Base-by-base conservation (phyloP, 2,888 invertebrate genomes). In the Pristionchus arcanus region DNA sequence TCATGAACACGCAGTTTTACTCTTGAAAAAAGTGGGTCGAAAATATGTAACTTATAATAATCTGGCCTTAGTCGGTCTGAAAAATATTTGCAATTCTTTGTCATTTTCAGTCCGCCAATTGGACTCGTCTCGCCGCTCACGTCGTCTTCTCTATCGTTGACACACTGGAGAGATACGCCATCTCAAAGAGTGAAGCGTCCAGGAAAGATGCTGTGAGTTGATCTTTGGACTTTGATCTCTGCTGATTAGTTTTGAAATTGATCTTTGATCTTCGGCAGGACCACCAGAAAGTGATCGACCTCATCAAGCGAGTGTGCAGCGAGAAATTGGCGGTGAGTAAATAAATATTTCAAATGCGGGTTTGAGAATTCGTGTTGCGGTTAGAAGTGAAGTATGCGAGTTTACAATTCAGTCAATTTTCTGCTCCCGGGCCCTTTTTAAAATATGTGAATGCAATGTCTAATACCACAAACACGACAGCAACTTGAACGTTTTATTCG, bases 71-170 rank as follows among this genome's bases (percentile, higher is more conserved):
- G n/a, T n/a, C n/a, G n/a, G n/a, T n/a, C n/a, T n/a, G n/a, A n/a
- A n/a, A n/a, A n/a, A n/a, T n/a, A n/a, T n/a, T n/a, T n/a, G n/a
- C n/a, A n/a, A n/a, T n/a, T n/a, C n/a, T n/a, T n/a, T n/a, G n/a
- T n/a, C n/a, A 1, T 25, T 31, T 74, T 74, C 55, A 88, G 87
- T 90, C 87, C 5, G 42, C 85, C 15, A 49, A 71, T 13, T 91
- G 91, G 91, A 86, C 87, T n/a, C 87, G 87, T 16, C 59, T 90
- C 31, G 90, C 91, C 11, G 91, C 91, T 16, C 91, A 91, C 83
- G 90, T 90, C 71, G 91, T 90, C 37, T 91, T 91, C 87, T 90
- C 91, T 21, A 89, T 89, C 31, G 19, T 91, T 25, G 91, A 91
- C 77, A 87, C 86, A 2, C 85, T 91, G n/a, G 90, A 91, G 77